phyloP scores from a whole-genome alignment of 2,113 vertebrate species.

The Aspiorhynchus laticeps region DNA sequence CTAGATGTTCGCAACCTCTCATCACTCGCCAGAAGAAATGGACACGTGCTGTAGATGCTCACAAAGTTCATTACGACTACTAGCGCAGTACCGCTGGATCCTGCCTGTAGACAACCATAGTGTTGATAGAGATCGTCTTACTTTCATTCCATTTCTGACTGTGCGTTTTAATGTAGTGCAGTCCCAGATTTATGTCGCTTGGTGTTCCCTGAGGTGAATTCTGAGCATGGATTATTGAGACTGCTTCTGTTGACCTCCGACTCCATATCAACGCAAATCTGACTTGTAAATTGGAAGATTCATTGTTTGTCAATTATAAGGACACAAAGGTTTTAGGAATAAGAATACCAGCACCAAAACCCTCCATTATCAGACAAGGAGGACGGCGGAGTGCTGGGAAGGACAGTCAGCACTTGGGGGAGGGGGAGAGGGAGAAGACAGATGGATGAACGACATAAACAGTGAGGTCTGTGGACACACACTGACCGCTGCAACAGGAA shows the following conservation, averaged over 20 bases:
- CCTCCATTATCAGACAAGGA: neutral
- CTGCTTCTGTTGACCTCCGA: neutral
- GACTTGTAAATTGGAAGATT: conserved; percentile 10
- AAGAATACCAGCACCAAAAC: conserved; percentile 5
- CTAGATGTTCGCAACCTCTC: conserved; percentile 7
- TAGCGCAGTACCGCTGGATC: conserved; percentile 3
- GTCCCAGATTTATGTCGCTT: conserved; percentile 35
- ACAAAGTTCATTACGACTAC: neutral
- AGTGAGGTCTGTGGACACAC: conserved; percentile 16
- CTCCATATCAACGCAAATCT: neutral
- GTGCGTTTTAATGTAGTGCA: conserved; percentile 41
- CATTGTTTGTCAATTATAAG: conserved; percentile 19
- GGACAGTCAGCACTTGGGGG: neutral
- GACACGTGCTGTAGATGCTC: conserved; percentile 28
- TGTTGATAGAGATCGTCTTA: conserved; percentile 45
- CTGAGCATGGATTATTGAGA: conserved; percentile 30
- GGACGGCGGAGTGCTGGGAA: conserved; percentile 2
- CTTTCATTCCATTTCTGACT: conserved; percentile 33
- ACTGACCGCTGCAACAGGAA: conserved; percentile 47
- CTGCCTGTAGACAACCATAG: conserved; percentile 51
- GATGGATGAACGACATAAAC: conserved; percentile 27
- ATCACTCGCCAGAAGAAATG: neutral
- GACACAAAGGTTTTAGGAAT: conserved; percentile 21
- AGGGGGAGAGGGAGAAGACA: too few relatives aligned
- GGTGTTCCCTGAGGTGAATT: conserved; percentile 21